Conservation (phyloP, 1,140 invertebrate genomes). For the Cydia fagiglandana region DNA sequence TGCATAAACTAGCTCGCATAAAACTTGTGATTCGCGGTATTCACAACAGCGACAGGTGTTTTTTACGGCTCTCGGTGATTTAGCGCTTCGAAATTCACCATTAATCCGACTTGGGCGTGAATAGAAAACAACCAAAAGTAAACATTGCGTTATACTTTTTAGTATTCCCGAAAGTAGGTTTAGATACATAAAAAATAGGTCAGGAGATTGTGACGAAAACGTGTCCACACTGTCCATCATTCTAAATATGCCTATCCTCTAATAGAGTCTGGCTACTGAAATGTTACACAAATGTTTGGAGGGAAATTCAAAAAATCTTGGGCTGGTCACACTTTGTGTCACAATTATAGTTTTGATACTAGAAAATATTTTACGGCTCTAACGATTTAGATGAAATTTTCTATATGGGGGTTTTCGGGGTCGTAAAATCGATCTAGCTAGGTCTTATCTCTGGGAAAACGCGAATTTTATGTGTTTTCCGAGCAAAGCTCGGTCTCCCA, state of each 20-base stretch:
- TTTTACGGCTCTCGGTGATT: slow-evolving; percentile 71
- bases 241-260: background rate
- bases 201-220: background rate
- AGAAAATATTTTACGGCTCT: too few relatives aligned
- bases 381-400: too few relatives aligned
- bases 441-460: too few relatives aligned
- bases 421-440: too few relatives aligned
- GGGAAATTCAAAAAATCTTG: too few relatives aligned
- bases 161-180: slow-evolving; percentile 8
- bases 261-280: background rate
- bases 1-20: slow-evolving; percentile 44
- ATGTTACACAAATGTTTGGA: too few relatives aligned
- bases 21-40: slow-evolving; percentile 60
- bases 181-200: background rate
- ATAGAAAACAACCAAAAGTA: slow-evolving; percentile 63
- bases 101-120: slow-evolving; percentile 70
- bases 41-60: slow-evolving; percentile 69
- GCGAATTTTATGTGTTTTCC: too few relatives aligned
- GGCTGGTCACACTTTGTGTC: too few relatives aligned
- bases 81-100: slow-evolving; percentile 66
- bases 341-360: too few relatives aligned
- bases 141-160: slow-evolving; percentile 53
- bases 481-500: too few relatives aligned
- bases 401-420: too few relatives aligned
- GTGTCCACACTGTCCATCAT: background rate